These are phyloP conservation scores for Scaptomyza flava DNA, from an alignment of 2,888 invertebrate genomes.

Conservation along the genomic window DNA sequence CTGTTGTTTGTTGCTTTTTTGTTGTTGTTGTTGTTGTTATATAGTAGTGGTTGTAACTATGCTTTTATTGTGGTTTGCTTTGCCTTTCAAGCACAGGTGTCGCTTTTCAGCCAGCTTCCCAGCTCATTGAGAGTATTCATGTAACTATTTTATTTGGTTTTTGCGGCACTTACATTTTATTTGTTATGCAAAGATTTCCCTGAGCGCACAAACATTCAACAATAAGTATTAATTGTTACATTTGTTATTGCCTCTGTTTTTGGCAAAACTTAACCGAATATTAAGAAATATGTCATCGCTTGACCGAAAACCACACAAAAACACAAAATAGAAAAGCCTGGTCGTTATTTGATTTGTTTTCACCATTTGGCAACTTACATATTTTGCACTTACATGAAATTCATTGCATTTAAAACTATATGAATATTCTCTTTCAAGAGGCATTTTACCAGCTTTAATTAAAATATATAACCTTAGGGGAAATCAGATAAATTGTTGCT, in stretches of 20 bases:
- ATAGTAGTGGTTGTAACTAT: slow-evolving; percentile 58
- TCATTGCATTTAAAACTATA: slow-evolving; percentile 40
- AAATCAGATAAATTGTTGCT: slow-evolving; percentile 2
- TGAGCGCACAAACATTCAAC: slow-evolving; percentile 23
- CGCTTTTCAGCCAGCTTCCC: neutral
- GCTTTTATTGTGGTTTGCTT: slow-evolving; percentile 34
- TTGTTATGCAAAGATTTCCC: slow-evolving; percentile 73
- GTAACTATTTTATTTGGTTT: slow-evolving; percentile 64
- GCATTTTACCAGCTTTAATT: slow-evolving; percentile 1
- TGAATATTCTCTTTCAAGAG: neutral
- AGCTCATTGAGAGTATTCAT: slow-evolving; percentile 26
- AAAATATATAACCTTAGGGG: slow-evolving; percentile 8
- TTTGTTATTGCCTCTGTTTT: slow-evolving; percentile 28
- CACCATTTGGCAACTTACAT: slow-evolving; percentile 41
- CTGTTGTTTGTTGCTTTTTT: slow-evolving; percentile 26
- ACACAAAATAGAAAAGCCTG: neutral
- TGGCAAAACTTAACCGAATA: slow-evolving; percentile 50
- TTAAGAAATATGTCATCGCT: slow-evolving; percentile 53
- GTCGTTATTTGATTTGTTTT: slow-evolving; percentile 14
- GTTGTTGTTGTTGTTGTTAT: slow-evolving; percentile 23
- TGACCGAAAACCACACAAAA: slow-evolving; percentile 43
- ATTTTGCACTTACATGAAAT: slow-evolving; percentile 54
- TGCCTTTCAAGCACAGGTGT: slow-evolving; percentile 45
- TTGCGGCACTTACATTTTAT: slow-evolving; percentile 75
- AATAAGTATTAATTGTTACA: slow-evolving; percentile 58